Conservation (phyloP, 2,888 invertebrate genomes). For the Tenthredo livida region DNA sequence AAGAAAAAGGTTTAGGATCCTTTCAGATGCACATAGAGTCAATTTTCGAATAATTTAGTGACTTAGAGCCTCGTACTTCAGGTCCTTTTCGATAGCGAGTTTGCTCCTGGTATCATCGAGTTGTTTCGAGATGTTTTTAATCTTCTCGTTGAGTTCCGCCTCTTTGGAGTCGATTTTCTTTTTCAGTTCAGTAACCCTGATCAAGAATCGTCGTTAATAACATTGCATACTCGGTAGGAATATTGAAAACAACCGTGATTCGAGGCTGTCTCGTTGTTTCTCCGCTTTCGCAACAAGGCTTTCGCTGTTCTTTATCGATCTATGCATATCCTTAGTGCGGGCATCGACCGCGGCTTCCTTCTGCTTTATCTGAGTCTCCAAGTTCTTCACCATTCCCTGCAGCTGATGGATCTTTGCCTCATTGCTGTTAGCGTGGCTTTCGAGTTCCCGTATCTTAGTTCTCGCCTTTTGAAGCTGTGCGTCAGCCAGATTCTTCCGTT, state of each 20-base stretch:
- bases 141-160: constrained; percentile 58
- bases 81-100: constrained; percentile 59
- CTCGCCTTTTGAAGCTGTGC: constrained; percentile 63
- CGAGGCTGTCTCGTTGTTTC: constrained; percentile 69
- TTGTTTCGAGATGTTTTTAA: constrained; percentile 61
- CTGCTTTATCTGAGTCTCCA: constrained; percentile 67
- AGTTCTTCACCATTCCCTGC: constrained; percentile 61
- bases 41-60: background rate
- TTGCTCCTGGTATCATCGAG: constrained; percentile 56
- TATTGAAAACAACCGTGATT: constrained; percentile 65
- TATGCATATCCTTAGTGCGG: constrained; percentile 66
- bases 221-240: constrained; percentile 41
- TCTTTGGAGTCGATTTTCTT: constrained; percentile 66
- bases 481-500: constrained; percentile 62
- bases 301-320: constrained; percentile 66
- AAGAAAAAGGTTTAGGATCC: background rate
- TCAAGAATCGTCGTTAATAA: constrained; percentile 35
- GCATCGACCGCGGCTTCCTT: constrained; percentile 65
- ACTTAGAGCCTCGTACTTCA: constrained; percentile 60
- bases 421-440: constrained; percentile 59
- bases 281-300: constrained; percentile 65
- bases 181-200: constrained; percentile 67
- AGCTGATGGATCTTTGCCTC: constrained; percentile 64
- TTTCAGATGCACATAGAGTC: background rate
- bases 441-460: constrained; percentile 64